Evolutionary conservation across 2,888 invertebrate species (phyloP).

Genomic region (Tiliacea citrago): DNA sequence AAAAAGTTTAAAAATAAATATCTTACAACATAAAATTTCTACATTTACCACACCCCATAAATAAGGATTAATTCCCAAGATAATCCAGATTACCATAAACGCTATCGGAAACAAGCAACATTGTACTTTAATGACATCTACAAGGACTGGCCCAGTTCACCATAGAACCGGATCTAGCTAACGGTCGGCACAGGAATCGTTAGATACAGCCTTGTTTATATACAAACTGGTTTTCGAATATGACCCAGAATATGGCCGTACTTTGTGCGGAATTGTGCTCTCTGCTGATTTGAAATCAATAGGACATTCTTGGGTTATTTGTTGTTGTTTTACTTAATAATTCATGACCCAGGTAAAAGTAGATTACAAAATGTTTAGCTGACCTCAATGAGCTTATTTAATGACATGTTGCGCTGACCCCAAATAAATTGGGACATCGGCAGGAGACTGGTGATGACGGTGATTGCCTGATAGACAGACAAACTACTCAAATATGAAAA

Average conservation of each 20-base stretch:
- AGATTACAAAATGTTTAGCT: too few relatives aligned
- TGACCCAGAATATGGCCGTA: constrained; percentile 56
- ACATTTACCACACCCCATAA: background rate
- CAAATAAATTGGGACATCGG: too few relatives aligned
- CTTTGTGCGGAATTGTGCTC: constrained; percentile 38
- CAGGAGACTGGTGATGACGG: too few relatives aligned
- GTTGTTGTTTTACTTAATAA: constrained; percentile 4
- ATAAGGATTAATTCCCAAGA: constrained; percentile 18
- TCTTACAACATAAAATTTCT: too few relatives aligned
- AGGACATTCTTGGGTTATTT: background rate
- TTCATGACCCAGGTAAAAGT: background rate
- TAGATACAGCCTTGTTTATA: constrained; percentile 61
- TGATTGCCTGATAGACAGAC: background rate
- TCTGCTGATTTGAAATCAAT: constrained; percentile 19
- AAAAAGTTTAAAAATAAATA: background rate
- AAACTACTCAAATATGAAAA: background rate
- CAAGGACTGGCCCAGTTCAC: constrained; percentile 58
- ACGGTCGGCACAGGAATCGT: constrained; percentile 64
- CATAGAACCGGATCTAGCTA: constrained; percentile 57
- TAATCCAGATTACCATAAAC: constrained; percentile 25
- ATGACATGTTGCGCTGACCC: too few relatives aligned
- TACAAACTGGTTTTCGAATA: constrained; percentile 59
- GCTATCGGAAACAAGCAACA: constrained; percentile 37
- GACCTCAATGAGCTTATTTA: background rate
- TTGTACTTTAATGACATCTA: constrained; percentile 29